phyloP scores from a whole-genome alignment of 2,113 vertebrate species.

The Argyrosomus japonicus region DNA sequence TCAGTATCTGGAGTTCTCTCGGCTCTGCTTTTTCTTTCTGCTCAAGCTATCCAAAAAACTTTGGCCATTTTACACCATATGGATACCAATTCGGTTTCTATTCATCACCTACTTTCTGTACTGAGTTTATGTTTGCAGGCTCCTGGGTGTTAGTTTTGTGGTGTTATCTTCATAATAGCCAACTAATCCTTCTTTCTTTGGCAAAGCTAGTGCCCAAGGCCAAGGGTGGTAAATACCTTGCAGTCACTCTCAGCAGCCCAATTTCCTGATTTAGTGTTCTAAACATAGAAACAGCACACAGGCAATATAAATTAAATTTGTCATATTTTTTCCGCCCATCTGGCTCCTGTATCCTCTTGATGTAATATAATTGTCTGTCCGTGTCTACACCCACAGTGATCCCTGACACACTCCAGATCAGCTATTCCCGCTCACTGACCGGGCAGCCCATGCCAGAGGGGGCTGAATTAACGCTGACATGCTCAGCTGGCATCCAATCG shows the following conservation, averaged over 20 bases:
- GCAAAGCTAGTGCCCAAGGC: constrained; percentile 23
- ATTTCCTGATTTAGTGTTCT: constrained; percentile 34
- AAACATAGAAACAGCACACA: constrained; percentile 46
- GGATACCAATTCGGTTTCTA: neutral
- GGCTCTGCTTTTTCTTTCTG: neutral
- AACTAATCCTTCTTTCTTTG: constrained; percentile 35
- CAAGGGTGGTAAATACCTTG: constrained; percentile 12
- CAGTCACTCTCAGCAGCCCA: constrained; percentile 10
- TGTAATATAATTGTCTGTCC: constrained; percentile 50
- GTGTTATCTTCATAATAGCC: constrained; percentile 17
- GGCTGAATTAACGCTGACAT: constrained; percentile 85
- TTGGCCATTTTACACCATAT: neutral
- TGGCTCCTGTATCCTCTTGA: constrained; percentile 21
- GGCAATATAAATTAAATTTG: constrained; percentile 39
- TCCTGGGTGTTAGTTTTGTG: constrained; percentile 13
- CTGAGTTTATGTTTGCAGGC: constrained; percentile 15
- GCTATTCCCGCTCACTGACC: constrained; percentile 75
- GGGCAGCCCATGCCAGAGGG: constrained; percentile 85
- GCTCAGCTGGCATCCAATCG: constrained; percentile 82
- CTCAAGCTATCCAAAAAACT: neutral
- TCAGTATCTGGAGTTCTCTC: constrained; percentile 25
- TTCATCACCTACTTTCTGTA: neutral
- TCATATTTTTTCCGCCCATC: neutral
- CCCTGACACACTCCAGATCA: constrained; percentile 87
- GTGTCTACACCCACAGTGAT: constrained; percentile 82